Evolutionary conservation across 2,113 vertebrate genomes (phyloP).

Genomic region (Amblyornis subalaris): DNA sequence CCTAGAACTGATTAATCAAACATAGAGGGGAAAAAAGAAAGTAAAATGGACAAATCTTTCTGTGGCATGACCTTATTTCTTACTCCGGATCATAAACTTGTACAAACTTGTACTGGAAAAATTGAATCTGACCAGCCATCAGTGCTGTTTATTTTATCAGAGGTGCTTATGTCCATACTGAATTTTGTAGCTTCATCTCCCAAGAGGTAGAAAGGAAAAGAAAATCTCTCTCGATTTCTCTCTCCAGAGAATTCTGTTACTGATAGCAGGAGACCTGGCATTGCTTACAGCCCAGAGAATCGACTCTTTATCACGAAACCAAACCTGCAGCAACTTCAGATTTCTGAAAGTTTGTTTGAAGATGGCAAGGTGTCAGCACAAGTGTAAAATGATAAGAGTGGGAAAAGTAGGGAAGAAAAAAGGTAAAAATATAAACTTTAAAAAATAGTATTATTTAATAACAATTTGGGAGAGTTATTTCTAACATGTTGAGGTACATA

Average conservation of each 20-base stretch:
- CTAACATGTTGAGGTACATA: neutral
- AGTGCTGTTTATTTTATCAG: neutral
- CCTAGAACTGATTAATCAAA: neutral
- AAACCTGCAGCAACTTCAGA: neutral
- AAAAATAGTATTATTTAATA: neutral
- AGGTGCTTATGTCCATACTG: neutral
- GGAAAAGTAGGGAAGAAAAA: neutral
- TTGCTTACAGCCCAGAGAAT: neutral
- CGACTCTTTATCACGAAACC: neutral
- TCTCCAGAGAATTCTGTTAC: neutral
- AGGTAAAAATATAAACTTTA: neutral
- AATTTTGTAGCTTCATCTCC: neutral
- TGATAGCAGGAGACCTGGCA: neutral
- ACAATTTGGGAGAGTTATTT: neutral
- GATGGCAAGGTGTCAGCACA: neutral
- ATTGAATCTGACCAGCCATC: neutral
- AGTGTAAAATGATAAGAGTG: neutral
- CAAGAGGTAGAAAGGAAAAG: neutral
- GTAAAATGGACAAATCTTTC: neutral
- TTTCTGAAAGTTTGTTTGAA: neutral
- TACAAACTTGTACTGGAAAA: neutral
- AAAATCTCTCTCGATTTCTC: neutral
- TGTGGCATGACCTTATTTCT: neutral
- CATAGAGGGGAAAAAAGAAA: rapidly evolving
- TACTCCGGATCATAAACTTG: neutral